These are phyloP conservation scores for Seriola dumerili DNA, from an alignment of 2,113 vertebrate genomes.

Conservation along the genomic window DNA sequence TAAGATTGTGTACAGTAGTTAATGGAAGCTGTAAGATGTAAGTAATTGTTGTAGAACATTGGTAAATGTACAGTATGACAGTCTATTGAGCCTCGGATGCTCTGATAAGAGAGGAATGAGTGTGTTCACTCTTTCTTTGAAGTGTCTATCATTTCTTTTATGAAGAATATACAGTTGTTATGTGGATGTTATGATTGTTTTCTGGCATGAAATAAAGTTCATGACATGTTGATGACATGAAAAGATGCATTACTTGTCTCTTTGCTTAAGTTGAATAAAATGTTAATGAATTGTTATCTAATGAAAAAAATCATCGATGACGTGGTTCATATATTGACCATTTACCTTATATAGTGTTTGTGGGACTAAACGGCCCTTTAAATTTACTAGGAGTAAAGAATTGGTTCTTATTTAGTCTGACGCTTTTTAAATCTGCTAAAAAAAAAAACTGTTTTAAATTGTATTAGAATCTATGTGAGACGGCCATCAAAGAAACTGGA, in stretches of 20 bases:
- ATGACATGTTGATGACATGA: conserved; percentile 64
- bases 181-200: conserved; percentile 75
- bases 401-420: not conserved
- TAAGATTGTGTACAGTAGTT: conserved; percentile 56
- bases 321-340: not conserved
- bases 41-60: conserved; percentile 52
- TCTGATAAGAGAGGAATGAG: conserved; percentile 42
- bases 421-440: not conserved
- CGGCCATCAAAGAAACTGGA: conserved; percentile 13
- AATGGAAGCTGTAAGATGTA: conserved; percentile 43
- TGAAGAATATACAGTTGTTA: conserved; percentile 61
- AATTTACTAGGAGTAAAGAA: not conserved
- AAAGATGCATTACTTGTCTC: not conserved
- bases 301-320: not conserved
- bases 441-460: not conserved
- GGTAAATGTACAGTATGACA: conserved; percentile 64
- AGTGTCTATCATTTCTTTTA: conserved; percentile 60
- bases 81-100: conserved; percentile 19
- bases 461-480: not conserved
- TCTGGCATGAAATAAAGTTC: conserved; percentile 82
- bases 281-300: not conserved
- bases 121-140: conserved; percentile 41
- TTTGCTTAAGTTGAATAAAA: not conserved
- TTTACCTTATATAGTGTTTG: not conserved
- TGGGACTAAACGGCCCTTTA: not conserved